Conservation (phyloP, 2,888 invertebrate species). For the Lacanobia wlatinum region DNA sequence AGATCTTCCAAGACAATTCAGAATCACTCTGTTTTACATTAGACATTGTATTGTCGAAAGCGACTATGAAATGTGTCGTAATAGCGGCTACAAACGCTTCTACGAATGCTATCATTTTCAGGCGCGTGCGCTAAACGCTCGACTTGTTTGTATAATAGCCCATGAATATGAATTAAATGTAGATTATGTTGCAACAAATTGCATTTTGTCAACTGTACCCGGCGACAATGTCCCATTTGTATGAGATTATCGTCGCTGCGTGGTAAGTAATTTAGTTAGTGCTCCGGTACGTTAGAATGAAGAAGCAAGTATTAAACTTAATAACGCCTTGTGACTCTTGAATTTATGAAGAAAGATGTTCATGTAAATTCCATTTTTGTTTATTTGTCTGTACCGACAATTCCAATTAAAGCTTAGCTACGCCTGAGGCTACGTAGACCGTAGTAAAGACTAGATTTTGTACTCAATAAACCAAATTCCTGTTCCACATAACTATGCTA, state of each 20-base stretch:
- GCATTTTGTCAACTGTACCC: slow-evolving; percentile 59
- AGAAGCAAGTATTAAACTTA: slow-evolving; percentile 49
- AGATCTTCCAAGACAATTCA: slow-evolving; percentile 61
- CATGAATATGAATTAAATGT: slow-evolving; percentile 66
- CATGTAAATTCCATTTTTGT: slow-evolving; percentile 48
- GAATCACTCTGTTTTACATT: slow-evolving; percentile 66
- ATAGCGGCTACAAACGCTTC: slow-evolving; percentile 59
- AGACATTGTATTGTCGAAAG: slow-evolving; percentile 64
- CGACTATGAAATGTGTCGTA: slow-evolving; percentile 63
- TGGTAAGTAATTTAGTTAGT: slow-evolving; percentile 55
- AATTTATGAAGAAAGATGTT: slow-evolving; percentile 51
- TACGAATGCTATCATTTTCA: slow-evolving; percentile 62
- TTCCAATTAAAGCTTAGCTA: slow-evolving; percentile 59
- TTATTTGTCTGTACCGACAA: slow-evolving; percentile 51
- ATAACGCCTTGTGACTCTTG: slow-evolving; percentile 26
- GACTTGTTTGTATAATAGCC: slow-evolving; percentile 61
- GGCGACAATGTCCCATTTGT: slow-evolving; percentile 58
- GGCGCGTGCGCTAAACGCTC: slow-evolving; percentile 58
- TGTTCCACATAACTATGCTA: slow-evolving; percentile 64
- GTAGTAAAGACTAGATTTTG: slow-evolving; percentile 48
- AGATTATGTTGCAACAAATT: slow-evolving; percentile 64
- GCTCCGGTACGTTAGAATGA: slow-evolving; percentile 48
- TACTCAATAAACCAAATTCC: slow-evolving; percentile 57
- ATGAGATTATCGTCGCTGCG: slow-evolving; percentile 56
- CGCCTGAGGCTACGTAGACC: slow-evolving; percentile 50